Base-by-base conservation (phyloP, 2,797 vertebrate species). In the Neomorphus geoffroyi region DNA sequence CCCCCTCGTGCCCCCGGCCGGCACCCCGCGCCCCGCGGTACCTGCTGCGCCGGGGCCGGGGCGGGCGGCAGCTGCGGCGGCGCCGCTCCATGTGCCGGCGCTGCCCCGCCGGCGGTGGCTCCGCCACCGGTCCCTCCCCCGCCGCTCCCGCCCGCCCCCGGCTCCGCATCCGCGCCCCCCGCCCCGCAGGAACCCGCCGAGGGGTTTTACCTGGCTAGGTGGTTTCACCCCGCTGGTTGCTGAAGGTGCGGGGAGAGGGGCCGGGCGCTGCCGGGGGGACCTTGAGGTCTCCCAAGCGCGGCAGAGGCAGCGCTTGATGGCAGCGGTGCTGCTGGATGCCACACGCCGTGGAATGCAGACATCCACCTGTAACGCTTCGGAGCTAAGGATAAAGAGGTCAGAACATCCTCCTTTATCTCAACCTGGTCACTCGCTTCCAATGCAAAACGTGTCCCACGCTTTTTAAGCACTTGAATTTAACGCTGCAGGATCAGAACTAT, bases 11-110 rank as follows among this genome's bases (percentile, higher is more conserved):
- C 13, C 43, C 43, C 43, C 46, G 10, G 43, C 43, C 43, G 43
- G 18, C 13, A 18, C 43, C 43, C 46, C 84, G 86, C 65, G 73
- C 61, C 56, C 92, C 94, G 97, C 97, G 96, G 97, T 99, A 99
- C 98, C 99, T 99, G 98, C 98, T 98, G 97, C 98, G 97, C 98
- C 98, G 98, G 64, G 71, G 97, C 98, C 97, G 98, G 98, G 98
- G 98, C 98, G 97, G 98, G 98, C 98, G 98, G 98, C 98, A 98
- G 97, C 98, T 98, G 97, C 97, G 60, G 26, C 41, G 41, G 80
- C 98, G 46, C 46, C 97, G 98, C 98, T 99, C 98, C 98, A 98
- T 98, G 98, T 98, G 98, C 97, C 97, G 97, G 97, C 97, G 97
- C 98, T 45, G 80, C 86, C 95, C 98, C 98, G 97, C 97, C 98